Evolutionary conservation across 2,113 vertebrate genomes (phyloP), one percentile per base, ranked within the genome.

Genomic region (Poecilia latipinna): DNA sequence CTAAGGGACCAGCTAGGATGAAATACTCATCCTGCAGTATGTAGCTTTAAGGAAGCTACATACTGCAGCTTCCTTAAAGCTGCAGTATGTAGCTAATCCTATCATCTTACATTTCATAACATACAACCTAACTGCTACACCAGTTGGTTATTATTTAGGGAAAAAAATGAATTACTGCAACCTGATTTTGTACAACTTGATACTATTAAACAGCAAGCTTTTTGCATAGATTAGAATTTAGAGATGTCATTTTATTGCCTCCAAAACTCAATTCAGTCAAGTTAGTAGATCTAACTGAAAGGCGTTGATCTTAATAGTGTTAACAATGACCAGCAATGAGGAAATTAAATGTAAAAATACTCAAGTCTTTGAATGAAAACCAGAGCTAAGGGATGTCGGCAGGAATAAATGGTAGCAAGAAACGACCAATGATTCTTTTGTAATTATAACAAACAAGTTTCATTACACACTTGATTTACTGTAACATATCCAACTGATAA

Each of bases 391-490:
- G 15, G 65, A 29, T 37, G 13, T 28, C 68, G n/a, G 61, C 26
- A 71, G 62, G 33, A 63, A 32, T 66, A 54, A 72, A 72, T 32
- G 68, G 17, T 68, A 72, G 63, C 8, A 54, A 15, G 72, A 77
- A 35, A 75, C 48, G 11, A 73, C 76, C 77, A 71, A 69, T 65
- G 19, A 76, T 72, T 82, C 60, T 39, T 12, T 29, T 22, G 51
- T 57, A 57, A 82, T 82, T 51, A 82, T 51, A 62, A 37, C 60
- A 72, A 82, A 61, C 28, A 42, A 10, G 15, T 54, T 86, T 82
- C 57, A 80, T 80, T 78, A 72, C 69, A 72, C 28, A 68, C 33
- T 68, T 79, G 70, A 90, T 86, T 87, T 75, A 84, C 72, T 68
- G 65, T 3, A 62, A 79, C 31, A 65, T 32, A 65, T 51, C 63